These are phyloP conservation scores for Apis laboriosa DNA, from an alignment of 1,140 invertebrate genomes.

Conservation along the genomic window DNA sequence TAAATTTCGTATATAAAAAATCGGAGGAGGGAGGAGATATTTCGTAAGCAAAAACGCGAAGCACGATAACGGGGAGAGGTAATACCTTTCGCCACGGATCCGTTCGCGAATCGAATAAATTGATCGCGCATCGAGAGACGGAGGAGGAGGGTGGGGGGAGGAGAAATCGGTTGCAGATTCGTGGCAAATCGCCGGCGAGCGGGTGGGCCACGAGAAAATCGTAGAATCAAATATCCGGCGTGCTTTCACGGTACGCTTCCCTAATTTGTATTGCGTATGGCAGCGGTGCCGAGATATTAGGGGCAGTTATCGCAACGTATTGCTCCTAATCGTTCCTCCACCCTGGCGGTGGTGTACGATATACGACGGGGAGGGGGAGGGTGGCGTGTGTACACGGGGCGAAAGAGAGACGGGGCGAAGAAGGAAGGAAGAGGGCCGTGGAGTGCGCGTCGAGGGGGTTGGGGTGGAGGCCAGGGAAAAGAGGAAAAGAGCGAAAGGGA, in stretches of 20 bases:
- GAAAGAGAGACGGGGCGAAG: conserved; percentile 26
- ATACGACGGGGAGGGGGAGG: conserved; percentile 25
- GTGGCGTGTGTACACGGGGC: background rate
- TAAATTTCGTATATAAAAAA: too few species aligned
- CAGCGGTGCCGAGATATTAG: conserved; percentile 76
- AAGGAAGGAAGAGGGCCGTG: conserved; percentile 61
- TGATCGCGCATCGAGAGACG: background rate
- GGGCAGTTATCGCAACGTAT: conserved; percentile 80
- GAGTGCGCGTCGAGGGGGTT: conserved; percentile 16
- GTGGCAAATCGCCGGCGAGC: background rate
- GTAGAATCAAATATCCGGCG: conserved; percentile 66
- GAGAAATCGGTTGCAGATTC: conserved; percentile 1
- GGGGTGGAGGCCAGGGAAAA: background rate
- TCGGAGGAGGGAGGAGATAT: too few species aligned
- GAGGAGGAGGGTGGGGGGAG: background rate
- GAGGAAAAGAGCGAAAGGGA: conserved; percentile 26
- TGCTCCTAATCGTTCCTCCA: conserved; percentile 80
- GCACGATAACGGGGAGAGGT: background rate
- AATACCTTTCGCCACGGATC: background rate
- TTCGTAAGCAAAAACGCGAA: background rate
- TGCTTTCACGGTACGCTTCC: conserved; percentile 69
- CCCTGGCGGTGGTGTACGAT: conserved; percentile 45
- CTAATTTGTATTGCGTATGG: conserved; percentile 78
- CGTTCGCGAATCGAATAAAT: conserved; percentile 3
- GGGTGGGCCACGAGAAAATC: conserved; percentile 52